phyloP scores from a whole-genome alignment of 1,140 invertebrate genomes.

The Psix sp. region DNA sequence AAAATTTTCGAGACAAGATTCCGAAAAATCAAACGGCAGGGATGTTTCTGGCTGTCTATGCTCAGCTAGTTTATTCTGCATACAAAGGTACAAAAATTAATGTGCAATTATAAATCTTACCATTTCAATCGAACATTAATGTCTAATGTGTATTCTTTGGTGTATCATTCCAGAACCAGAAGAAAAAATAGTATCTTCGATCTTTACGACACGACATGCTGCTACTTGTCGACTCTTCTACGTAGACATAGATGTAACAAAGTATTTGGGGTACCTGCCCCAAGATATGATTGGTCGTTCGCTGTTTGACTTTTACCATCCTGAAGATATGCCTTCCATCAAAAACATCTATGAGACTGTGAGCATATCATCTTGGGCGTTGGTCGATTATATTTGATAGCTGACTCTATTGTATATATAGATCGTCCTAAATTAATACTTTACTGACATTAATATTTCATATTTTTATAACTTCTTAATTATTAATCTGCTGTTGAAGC shows the following conservation, averaged over 20 bases:
- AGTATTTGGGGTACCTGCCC: constrained; percentile 90
- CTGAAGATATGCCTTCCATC: constrained; percentile 87
- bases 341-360: constrained; percentile 91
- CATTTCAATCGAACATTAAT: too few relatives aligned
- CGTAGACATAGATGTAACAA: constrained; percentile 86
- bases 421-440: too few relatives aligned
- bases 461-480: too few relatives aligned
- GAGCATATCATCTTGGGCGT: constrained; percentile 71
- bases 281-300: constrained; percentile 90
- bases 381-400: constrained; percentile 55
- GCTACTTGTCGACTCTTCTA: constrained; percentile 85
- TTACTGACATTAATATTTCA: too few relatives aligned
- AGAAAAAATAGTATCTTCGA: constrained; percentile 78
- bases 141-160: constrained; percentile 1
- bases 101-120: too few relatives aligned
- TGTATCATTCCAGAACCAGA: constrained; percentile 79
- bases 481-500: too few relatives aligned
- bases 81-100: constrained; percentile 81
- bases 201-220: constrained; percentile 88
- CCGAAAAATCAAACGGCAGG: constrained; percentile 70
- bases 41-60: constrained; percentile 84
- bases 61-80: constrained; percentile 83
- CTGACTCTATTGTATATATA: constrained; percentile 36
- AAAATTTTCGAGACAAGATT: constrained; percentile 77
- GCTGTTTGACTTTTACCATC: constrained; percentile 92